Base-by-base conservation (phyloP, 2,797 vertebrate genomes). In the Rhincodon typus region DNA sequence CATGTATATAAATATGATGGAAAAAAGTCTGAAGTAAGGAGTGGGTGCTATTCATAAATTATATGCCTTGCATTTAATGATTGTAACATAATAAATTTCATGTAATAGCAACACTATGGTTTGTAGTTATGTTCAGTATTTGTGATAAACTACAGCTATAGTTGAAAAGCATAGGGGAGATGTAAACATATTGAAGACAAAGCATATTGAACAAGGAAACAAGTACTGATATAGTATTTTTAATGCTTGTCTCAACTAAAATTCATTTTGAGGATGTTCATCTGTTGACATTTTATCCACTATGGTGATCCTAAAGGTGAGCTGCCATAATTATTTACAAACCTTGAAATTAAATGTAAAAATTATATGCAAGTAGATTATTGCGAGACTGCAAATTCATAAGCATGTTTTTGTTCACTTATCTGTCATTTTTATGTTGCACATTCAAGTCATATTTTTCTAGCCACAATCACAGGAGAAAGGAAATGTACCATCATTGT, bases 91-190 rank as follows among this genome's bases (percentile, higher is more conserved):
- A 77, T 57, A 77, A 77, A 57, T 95, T 77, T 57, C 70, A 95
- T 95, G 46, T 27, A 74, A 46, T 74, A 74, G 69, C 34, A 72
- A 30, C 38, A 4, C 42, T 27, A 42, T 38, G 27, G 69, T 53
- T 94, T 50, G 70, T 34, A 57, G 94, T 95, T 94, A 7, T 94
- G 27, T 57, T 95, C 70, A 53, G 70, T 70, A 27, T 77, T 77
- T 34, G 27, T 95, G 70, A 95, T 74, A 74, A 74, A 95, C 25
- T 95, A 50, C 94, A 95, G 94, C 94, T 95, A 69, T 53, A 17
- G 70, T 95, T 95, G 94, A 77, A 77, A 95, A 95, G 70, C 34
- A 34, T 5, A 95, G 17, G 53, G 30, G 69, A 74, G 13, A 77
- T 95, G 70, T 95, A 57, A 95, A 95, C 34, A 17, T 34, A 53